These are phyloP conservation scores for Dermochelys coriacea DNA, from an alignment of 2,797 vertebrate species.

Conservation along the genomic window DNA sequence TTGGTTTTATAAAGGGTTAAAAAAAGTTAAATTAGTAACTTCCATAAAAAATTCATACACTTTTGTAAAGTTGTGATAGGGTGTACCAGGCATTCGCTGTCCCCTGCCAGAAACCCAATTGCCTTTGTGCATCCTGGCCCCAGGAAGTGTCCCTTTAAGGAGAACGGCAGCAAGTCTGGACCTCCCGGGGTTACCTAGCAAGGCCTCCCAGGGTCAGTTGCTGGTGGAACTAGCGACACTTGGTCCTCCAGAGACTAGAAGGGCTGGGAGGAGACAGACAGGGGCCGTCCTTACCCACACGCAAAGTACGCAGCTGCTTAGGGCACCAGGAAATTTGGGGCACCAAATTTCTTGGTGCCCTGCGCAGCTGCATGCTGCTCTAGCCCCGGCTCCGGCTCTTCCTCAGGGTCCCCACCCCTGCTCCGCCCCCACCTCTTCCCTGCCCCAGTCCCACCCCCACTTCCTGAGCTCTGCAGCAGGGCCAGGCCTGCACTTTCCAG, in stretches of 20 bases:
- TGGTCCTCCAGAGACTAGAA: neutral
- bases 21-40: neutral
- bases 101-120: neutral
- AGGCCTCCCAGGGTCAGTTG: neutral
- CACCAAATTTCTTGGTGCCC: too few species aligned
- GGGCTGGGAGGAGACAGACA: neutral
- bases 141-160: neutral
- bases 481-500: too few species aligned
- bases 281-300: too few species aligned
- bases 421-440: too few species aligned
- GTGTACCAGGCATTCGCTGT: neutral
- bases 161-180: neutral
- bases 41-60: neutral
- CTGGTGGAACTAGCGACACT: neutral
- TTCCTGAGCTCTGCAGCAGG: too few species aligned
- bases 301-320: too few species aligned
- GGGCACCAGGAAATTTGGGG: too few species aligned
- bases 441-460: too few species aligned
- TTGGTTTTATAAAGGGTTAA: neutral
- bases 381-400: too few species aligned
- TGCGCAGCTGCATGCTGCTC: too few species aligned
- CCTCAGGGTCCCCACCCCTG: too few species aligned
- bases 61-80: neutral
- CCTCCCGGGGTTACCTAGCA: neutral
- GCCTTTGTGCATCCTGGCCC: neutral